phyloP scores from a whole-genome alignment of 1,140 invertebrate species.

The Limonius californicus region DNA sequence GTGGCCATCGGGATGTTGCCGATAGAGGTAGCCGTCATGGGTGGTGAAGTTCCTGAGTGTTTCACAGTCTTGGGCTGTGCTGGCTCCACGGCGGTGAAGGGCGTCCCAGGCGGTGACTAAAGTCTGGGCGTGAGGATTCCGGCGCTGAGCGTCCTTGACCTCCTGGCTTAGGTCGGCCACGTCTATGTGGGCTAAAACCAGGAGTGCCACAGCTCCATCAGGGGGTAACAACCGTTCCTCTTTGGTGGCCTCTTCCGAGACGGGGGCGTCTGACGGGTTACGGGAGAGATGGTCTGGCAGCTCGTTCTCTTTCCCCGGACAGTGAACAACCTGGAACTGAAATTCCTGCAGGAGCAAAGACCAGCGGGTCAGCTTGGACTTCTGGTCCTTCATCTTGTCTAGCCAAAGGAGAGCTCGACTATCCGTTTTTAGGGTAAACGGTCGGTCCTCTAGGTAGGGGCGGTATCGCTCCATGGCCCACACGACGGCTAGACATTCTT shows the following conservation, averaged over 20 bases:
- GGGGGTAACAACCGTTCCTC: background rate
- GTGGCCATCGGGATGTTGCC: background rate
- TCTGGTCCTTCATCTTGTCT: slow-evolving; percentile 23
- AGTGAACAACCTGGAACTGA: slow-evolving; percentile 28
- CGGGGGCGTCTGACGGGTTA: background rate
- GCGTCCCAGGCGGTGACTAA: background rate
- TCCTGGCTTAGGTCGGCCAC: background rate
- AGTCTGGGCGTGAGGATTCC: background rate
- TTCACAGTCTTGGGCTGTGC: background rate
- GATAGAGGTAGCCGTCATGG: background rate
- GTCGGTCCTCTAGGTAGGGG: slow-evolving; percentile 34
- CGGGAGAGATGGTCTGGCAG: slow-evolving; percentile 29
- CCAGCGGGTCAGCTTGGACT: slow-evolving; percentile 38
- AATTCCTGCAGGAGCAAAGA: slow-evolving; percentile 33
- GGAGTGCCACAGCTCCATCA: background rate
- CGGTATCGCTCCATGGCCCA: slow-evolving; percentile 44
- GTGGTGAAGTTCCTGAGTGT: background rate
- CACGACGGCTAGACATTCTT: slow-evolving; percentile 48
- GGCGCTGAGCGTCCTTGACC: background rate
- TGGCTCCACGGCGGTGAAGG: background rate
- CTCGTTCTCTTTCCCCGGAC: slow-evolving; percentile 31
- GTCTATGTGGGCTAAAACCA: background rate
- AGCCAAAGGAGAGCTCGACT: slow-evolving; percentile 33
- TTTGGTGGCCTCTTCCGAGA: background rate
- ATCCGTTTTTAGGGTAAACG: slow-evolving; percentile 30